Evolutionary conservation across 2,888 invertebrate genomes (phyloP).

Genomic region (Anagyrus pseudococci): DNA sequence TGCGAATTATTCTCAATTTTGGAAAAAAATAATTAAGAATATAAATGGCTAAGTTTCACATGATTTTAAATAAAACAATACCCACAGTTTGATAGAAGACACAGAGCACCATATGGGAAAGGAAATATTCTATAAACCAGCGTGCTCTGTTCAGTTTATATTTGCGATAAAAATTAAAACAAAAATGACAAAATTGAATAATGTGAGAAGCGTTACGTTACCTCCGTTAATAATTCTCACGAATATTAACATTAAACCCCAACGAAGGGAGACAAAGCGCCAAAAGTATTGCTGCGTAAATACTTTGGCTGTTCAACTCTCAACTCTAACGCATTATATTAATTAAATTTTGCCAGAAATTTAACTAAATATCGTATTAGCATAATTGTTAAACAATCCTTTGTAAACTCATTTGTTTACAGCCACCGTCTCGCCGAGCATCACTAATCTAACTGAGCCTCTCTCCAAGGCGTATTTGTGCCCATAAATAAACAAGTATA

Average conservation of each 20-base stretch:
- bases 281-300: slow-evolving; percentile 24
- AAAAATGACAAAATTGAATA: too few relatives aligned
- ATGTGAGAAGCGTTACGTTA: too few relatives aligned
- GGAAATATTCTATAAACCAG: too few relatives aligned
- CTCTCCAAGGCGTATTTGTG: too few relatives aligned
- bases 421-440: slow-evolving; percentile 8
- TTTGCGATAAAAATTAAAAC: too few relatives aligned
- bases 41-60: too few relatives aligned
- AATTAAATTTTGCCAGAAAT: slow-evolving; percentile 13
- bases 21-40: too few relatives aligned
- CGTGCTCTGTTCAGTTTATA: too few relatives aligned
- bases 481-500: slow-evolving; percentile 31
- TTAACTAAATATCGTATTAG: neutral
- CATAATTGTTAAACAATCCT: slow-evolving; percentile 19
- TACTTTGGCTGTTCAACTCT: slow-evolving; percentile 1
- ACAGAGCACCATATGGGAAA: too few relatives aligned
- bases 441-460: slow-evolving; percentile 13
- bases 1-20: slow-evolving; percentile 11
- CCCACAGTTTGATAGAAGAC: too few relatives aligned
- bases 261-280: slow-evolving; percentile 5
- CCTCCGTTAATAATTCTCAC: slow-evolving; percentile 24
- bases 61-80: too few relatives aligned
- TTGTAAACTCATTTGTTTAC: slow-evolving; percentile 22
- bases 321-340: slow-evolving; percentile 10
- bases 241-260: slow-evolving; percentile 33